Evolutionary conservation across 2,113 vertebrate genomes (phyloP).

Genomic region (Galbula dea): DNA sequence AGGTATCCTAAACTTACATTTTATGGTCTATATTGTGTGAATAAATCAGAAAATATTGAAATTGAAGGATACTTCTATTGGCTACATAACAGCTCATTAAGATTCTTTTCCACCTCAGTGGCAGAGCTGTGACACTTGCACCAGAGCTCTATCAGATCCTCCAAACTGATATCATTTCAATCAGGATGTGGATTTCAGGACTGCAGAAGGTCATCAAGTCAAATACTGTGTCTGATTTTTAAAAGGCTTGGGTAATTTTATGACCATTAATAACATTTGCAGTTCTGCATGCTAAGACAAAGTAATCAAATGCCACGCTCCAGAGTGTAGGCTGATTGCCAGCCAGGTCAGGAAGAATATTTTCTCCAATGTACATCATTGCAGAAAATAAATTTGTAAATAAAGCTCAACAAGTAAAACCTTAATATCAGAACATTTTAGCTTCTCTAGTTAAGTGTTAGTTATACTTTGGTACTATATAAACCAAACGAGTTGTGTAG

Average conservation of each 20-base stretch:
- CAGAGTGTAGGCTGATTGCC: not conserved
- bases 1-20: not conserved
- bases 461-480: not conserved
- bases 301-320: constrained; percentile 56
- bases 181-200: constrained; percentile 52
- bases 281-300: constrained; percentile 57
- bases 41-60: constrained; percentile 13
- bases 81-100: constrained; percentile 25
- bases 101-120: constrained; percentile 35
- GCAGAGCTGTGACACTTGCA: constrained; percentile 55
- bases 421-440: constrained; percentile 21
- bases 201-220: constrained; percentile 56
- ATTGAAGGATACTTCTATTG: not conserved
- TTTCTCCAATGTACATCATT: not conserved
- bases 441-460: not conserved
- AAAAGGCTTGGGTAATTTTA: constrained; percentile 65
- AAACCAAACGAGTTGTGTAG: not conserved
- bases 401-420: constrained; percentile 30
- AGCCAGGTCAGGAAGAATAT: constrained; percentile 38
- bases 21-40: not conserved
- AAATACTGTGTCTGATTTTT: constrained; percentile 65
- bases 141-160: constrained; percentile 31
- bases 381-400: constrained; percentile 7
- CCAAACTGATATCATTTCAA: constrained; percentile 52
- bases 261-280: constrained; percentile 60